Base-by-base conservation (phyloP, 2,113 vertebrate genomes). In the Otus sunia region DNA sequence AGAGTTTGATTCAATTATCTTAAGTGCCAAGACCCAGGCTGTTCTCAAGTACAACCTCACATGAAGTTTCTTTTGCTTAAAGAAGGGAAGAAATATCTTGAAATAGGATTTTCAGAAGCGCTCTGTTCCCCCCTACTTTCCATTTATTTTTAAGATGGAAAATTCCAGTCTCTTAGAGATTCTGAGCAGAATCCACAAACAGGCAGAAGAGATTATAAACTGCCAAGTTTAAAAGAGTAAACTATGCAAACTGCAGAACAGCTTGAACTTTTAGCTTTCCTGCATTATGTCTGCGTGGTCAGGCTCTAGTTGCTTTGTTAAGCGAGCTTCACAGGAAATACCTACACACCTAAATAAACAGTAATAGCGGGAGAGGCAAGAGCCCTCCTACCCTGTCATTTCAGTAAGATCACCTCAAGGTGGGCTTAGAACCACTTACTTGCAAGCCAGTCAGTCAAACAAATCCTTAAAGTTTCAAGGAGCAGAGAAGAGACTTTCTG, bases 181-280 rank as follows among this genome's bases (percentile, higher is more conserved):
- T 80, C 67, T 52, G 37, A 81, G n/a, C 49, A 84, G 68, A 82
- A 90, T 73, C 39, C 78, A 86, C 49, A 74, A 84, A 92, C 52
- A 94, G 2, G 29, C 53, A 86, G 39, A 85, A 87, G 47, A 83
- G 21, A 82, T 76, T 86, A 78, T 76, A 73, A 55, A 84, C 36
- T 90, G 76, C 50, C 79, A 95, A 91, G 62, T 86, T 93, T 87
- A 55, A 71, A 62, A 88, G 34, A 91, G 53, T 88, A 80, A 95
- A 82, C 76, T 88, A 20, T 27, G 41, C 55, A 66, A 89, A 74
- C 53, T 63, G 55, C 37, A 83, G 77, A 92, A 92, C 60, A 72
- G 49, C 87, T 91, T 95, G 82, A 89, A 86, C 92, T 96, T 88
- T 68, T 53, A 74, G 39, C 43, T 77, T 90, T 92, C 66, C 55